Evolutionary conservation across 2,888 invertebrate genomes (phyloP).

Genomic region (Melanchra persicariae): DNA sequence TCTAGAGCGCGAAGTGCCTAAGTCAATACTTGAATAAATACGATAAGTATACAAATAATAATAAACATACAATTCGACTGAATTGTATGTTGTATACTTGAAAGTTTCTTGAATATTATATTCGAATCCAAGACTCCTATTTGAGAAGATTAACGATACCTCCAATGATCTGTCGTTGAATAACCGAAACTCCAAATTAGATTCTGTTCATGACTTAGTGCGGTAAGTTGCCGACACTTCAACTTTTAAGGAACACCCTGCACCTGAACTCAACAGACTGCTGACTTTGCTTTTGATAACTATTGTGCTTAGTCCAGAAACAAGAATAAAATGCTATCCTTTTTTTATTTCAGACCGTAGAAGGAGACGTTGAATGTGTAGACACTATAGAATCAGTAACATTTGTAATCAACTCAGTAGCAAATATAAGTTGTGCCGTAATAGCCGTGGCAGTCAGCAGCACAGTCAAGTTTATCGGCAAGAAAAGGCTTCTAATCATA

Average conservation of each 20-base stretch:
- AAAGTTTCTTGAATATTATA: too few relatives aligned
- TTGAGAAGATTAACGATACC: too few relatives aligned
- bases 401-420: conserved; percentile 80
- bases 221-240: too few relatives aligned
- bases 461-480: conserved; percentile 82
- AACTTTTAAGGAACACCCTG: not conserved
- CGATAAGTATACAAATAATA: too few relatives aligned
- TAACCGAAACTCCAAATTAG: too few relatives aligned
- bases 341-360: conserved; percentile 74
- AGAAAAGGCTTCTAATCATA: conserved; percentile 80
- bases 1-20: too few relatives aligned
- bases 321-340: not conserved
- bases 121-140: too few relatives aligned
- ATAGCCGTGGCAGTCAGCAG: conserved; percentile 79
- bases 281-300: not conserved
- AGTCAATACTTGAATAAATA: too few relatives aligned
- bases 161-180: too few relatives aligned
- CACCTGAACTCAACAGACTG: not conserved
- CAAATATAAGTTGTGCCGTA: conserved; percentile 77
- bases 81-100: too few relatives aligned
- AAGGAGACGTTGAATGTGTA: conserved; percentile 71
- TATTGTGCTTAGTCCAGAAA: not conserved
- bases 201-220: too few relatives aligned
- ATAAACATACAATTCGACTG: too few relatives aligned
- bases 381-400: conserved; percentile 83